A percentile compares a stretch with the other conserved stretches of the same genome.
phyloP scores from a whole-genome alignment of 2,888 invertebrate species.

The Hypomecis punctinalis region DNA sequence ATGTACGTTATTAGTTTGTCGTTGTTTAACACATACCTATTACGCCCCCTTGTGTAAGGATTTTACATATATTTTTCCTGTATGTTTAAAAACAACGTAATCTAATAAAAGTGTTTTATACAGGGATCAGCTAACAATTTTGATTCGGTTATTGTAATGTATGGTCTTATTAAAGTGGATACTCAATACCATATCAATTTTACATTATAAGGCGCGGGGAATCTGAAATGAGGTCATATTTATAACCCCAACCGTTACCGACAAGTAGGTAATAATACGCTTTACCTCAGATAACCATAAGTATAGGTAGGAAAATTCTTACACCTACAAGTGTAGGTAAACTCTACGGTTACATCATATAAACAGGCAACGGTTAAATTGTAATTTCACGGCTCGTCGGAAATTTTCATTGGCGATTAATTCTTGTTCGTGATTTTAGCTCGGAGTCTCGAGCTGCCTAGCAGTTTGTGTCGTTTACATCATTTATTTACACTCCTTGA shows the following conservation, averaged over 20 bases:
- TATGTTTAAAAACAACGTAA: too few relatives aligned
- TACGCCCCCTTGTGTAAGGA: background rate
- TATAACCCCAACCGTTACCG: background rate
- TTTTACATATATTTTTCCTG: background rate
- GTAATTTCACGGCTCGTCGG: constrained; percentile 80
- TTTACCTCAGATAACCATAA: constrained; percentile 4
- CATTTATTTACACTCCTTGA: constrained; percentile 47
- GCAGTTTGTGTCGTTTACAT: constrained; percentile 55
- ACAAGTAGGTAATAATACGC: constrained; percentile 2
- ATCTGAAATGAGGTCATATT: constrained; percentile 1
- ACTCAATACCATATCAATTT: too few relatives aligned
- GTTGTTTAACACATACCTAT: background rate
- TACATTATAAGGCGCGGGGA: background rate
- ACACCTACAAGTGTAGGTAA: constrained; percentile 30
- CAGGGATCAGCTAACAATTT: too few relatives aligned
- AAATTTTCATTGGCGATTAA: constrained; percentile 82
- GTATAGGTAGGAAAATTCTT: constrained; percentile 7
- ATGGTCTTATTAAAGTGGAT: too few relatives aligned
- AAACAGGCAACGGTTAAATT: constrained; percentile 76
- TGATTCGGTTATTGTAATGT: too few relatives aligned
- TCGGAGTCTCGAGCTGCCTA: constrained; percentile 51
- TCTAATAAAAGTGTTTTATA: too few relatives aligned
- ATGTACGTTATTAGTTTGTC: background rate
- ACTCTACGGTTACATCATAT: constrained; percentile 53
- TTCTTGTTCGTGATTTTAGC: constrained; percentile 73